Evolutionary conservation across 2,888 invertebrate genomes (phyloP).

Genomic region (Oligia fasciuncula): DNA sequence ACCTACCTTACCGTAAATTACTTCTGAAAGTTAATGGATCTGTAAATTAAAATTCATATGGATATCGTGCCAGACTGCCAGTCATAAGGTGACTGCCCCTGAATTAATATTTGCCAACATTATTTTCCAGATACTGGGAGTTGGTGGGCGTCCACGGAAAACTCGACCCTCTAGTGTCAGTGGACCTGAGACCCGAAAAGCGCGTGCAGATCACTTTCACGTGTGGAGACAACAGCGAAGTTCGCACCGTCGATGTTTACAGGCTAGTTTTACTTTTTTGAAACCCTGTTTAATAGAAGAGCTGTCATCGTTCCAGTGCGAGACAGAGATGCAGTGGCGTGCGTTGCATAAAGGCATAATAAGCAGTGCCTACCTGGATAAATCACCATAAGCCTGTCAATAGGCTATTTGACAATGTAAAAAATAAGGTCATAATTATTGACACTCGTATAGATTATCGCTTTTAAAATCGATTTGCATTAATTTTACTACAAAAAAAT

Average conservation of each 20-base stretch:
- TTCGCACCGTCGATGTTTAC: constrained; percentile 94
- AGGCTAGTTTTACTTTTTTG: constrained; percentile 74
- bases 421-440: no score
- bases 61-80: neutral
- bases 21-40: neutral
- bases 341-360: no score
- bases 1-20: neutral
- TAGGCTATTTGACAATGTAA: no score
- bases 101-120: neutral
- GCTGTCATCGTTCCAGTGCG: neutral
- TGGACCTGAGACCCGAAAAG: constrained; percentile 96
- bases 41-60: neutral
- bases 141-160: constrained; percentile 96
- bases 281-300: neutral
- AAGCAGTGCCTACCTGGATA: no score
- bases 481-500: no score
- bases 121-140: constrained; percentile 93
- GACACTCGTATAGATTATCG: no score
- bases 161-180: constrained; percentile 96
- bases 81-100: neutral
- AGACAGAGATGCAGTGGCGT: neutral
- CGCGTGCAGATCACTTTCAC: constrained; percentile 96
- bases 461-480: no score
- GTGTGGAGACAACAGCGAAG: constrained; percentile 94
- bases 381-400: no score